Conservation (phyloP, 1,140 invertebrate species). For the Camponotus vicinus region DNA sequence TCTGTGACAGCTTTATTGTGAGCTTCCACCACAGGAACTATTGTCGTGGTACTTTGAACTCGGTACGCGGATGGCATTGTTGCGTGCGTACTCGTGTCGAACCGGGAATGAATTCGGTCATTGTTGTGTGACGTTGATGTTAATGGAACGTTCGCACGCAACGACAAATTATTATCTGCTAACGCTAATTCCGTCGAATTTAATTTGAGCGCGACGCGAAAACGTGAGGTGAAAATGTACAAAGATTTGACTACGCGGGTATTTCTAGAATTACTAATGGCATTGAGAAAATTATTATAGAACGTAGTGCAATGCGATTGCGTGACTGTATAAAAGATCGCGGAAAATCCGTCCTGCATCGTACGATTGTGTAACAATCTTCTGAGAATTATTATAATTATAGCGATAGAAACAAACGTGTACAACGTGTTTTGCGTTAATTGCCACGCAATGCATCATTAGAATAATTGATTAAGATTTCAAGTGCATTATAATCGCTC, state of each 20-base stretch:
- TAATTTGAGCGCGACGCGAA: slow-evolving; percentile 1
- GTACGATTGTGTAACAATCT: slow-evolving; percentile 41
- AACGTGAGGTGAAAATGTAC: neutral
- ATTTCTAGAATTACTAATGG: neutral
- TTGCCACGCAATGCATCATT: slow-evolving; percentile 40
- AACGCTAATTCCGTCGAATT: slow-evolving; percentile 29
- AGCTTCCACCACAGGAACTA: slow-evolving; percentile 32
- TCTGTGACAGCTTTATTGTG: slow-evolving; percentile 29
- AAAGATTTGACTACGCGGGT: neutral
- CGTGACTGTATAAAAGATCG: neutral
- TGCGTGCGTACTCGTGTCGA: slow-evolving; percentile 64
- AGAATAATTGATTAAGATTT: slow-evolving; percentile 52
- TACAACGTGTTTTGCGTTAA: slow-evolving; percentile 29
- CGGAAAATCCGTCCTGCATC: slow-evolving; percentile 10
- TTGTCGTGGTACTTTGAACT: slow-evolving; percentile 69
- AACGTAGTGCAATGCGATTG: neutral
- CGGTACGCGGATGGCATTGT: slow-evolving; percentile 65
- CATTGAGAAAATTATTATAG: slow-evolving; percentile 27
- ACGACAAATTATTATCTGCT: slow-evolving; percentile 59
- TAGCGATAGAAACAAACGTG: neutral
- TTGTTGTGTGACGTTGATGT: slow-evolving; percentile 66
- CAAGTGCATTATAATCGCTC: neutral
- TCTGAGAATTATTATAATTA: slow-evolving; percentile 36
- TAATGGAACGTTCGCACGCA: slow-evolving; percentile 63
- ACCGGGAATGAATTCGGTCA: slow-evolving; percentile 66